Evolutionary conservation across 1,140 invertebrate species (phyloP).

Genomic region (Cepaea nemoralis): DNA sequence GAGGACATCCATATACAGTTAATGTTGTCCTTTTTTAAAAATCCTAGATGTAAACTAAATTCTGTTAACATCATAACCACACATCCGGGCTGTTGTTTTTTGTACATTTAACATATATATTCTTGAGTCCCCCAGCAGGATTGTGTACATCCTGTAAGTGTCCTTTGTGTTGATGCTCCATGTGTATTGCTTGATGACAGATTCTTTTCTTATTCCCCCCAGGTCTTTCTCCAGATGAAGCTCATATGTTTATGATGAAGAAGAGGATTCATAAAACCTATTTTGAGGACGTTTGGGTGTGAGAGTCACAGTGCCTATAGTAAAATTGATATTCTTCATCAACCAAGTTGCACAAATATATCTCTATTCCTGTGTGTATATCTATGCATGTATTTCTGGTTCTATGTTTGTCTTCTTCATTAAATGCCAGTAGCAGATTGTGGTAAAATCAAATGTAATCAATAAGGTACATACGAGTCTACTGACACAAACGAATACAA

Average conservation of each 20-base stretch:
- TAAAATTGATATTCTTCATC: too few species aligned
- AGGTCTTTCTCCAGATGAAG: constrained; percentile 65
- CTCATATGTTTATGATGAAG: constrained; percentile 66
- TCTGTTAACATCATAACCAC: background rate
- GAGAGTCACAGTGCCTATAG: background rate
- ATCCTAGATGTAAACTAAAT: background rate
- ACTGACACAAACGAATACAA: too few species aligned
- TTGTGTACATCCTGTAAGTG: background rate
- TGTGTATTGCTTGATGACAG: background rate
- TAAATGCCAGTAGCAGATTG: too few species aligned
- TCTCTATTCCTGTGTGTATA: too few species aligned
- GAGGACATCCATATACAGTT: too few species aligned
- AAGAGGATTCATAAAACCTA: constrained; percentile 69
- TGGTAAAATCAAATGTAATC: too few species aligned
- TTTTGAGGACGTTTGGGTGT: constrained; percentile 72
- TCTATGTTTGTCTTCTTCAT: too few species aligned
- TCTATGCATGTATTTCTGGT: too few species aligned
- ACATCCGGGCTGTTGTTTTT: background rate
- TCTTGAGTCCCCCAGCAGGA: background rate
- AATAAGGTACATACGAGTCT: too few species aligned
- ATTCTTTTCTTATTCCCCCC: constrained; percentile 33
- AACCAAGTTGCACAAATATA: too few species aligned
- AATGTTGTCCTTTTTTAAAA: too few species aligned
- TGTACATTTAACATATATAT: background rate
- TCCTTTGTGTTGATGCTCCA: constrained; percentile 10